These are phyloP conservation scores for Carterocephalus palaemon DNA, from an alignment of 2,888 invertebrate genomes.

Conservation along the genomic window DNA sequence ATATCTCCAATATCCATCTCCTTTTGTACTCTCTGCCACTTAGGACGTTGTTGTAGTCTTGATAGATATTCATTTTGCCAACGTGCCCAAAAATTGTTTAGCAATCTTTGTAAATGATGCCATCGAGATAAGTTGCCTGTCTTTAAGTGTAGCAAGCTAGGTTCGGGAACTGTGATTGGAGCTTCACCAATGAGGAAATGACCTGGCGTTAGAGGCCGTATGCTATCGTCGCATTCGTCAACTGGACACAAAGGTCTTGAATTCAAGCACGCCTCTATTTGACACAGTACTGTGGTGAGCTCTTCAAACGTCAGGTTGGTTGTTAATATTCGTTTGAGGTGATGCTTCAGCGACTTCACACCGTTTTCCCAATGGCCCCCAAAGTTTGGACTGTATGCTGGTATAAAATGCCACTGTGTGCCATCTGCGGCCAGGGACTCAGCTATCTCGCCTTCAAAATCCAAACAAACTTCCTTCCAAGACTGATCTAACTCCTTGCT, in stretches of 20 bases:
- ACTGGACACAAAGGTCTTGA: constrained; percentile 26
- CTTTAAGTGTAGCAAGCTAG: constrained; percentile 12
- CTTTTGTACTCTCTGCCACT: constrained; percentile 26
- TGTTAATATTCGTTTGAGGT: too few relatives aligned
- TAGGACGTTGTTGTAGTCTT: constrained; percentile 29
- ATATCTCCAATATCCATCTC: constrained; percentile 33
- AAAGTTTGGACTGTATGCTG: too few relatives aligned
- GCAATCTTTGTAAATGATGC: constrained; percentile 30
- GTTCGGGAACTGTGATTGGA: constrained; percentile 20
- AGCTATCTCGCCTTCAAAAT: too few relatives aligned
- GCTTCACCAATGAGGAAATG: constrained; percentile 32
- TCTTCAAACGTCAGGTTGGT: constrained; percentile 30
- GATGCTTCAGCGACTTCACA: too few relatives aligned
- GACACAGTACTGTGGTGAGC: constrained; percentile 26
- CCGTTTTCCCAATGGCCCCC: too few relatives aligned
- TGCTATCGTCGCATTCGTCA: not conserved
- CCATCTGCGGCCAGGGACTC: too few relatives aligned
- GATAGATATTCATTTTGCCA: constrained; percentile 34
- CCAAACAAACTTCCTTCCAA: too few relatives aligned
- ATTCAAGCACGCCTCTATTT: constrained; percentile 33
- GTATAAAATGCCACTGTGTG: too few relatives aligned
- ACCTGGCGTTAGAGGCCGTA: constrained; percentile 29
- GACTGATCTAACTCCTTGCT: too few relatives aligned
- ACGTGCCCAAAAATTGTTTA: constrained; percentile 30
- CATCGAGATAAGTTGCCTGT: constrained; percentile 28